Conservation (phyloP, 2,113 vertebrate genomes). For the Pelodiscus sinensis region DNA sequence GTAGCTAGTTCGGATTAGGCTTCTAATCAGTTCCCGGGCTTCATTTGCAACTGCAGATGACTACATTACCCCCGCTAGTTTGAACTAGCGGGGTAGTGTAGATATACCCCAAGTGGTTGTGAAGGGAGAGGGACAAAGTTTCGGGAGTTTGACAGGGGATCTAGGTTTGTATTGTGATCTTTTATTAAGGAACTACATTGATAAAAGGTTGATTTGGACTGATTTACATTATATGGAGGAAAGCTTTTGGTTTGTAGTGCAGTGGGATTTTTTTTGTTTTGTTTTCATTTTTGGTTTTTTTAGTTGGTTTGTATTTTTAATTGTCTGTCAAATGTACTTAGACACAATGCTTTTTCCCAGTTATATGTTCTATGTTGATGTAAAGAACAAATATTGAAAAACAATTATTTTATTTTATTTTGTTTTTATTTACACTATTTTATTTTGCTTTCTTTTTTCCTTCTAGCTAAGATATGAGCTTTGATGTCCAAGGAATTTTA, state of each 20-base stretch:
- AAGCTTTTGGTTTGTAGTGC: neutral
- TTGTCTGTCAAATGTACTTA: neutral
- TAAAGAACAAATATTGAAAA: neutral
- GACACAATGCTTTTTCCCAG: too few relatives aligned
- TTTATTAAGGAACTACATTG: neutral
- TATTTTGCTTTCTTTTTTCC: neutral
- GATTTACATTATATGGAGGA: neutral
- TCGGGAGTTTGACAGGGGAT: neutral
- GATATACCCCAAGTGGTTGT: too few relatives aligned
- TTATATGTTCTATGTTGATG: neutral
- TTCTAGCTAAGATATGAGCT: neutral
- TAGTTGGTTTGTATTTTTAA: neutral
- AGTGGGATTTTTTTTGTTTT: neutral
- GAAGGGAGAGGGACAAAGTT: neutral
- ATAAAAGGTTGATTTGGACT: neutral
- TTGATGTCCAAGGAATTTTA: neutral
- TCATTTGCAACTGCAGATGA: too few relatives aligned
- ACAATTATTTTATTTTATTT: neutral
- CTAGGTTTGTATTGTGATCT: neutral
- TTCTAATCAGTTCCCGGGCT: too few relatives aligned
- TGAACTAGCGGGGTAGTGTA: too few relatives aligned
- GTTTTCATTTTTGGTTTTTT: neutral
- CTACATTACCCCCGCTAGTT: too few relatives aligned
- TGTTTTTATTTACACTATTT: neutral
- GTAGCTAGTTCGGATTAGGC: too few relatives aligned